phyloP scores from a whole-genome alignment of 92 coral and sea anemone species.

The Porites cylindrica region DNA sequence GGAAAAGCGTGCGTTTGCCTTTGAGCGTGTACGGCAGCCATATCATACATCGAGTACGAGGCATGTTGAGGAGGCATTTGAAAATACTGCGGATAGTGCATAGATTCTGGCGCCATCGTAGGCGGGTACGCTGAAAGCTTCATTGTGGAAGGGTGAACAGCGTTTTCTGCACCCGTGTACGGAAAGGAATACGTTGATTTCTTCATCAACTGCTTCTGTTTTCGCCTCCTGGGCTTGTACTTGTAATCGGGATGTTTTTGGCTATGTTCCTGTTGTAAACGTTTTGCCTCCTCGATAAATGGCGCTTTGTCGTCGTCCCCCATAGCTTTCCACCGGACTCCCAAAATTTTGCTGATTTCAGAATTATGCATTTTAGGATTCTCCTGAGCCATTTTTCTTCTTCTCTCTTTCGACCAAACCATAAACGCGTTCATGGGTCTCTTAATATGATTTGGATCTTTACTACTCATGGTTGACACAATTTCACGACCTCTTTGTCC shows the following conservation, averaged over 20 bases:
- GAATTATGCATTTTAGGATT: slow-evolving; percentile 98
- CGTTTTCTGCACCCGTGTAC: slow-evolving; percentile 75
- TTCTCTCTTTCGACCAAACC: slow-evolving; percentile 96
- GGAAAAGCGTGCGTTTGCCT: slow-evolving; percentile 76
- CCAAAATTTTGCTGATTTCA: slow-evolving; percentile 96
- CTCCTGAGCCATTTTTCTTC: slow-evolving; percentile 88
- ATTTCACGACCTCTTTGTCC: slow-evolving; percentile 66
- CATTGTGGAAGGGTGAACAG: slow-evolving; percentile 81
- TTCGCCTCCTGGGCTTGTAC: slow-evolving; percentile 96
- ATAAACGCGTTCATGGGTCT: slow-evolving; percentile 99
- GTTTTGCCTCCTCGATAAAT: slow-evolving; percentile 93
- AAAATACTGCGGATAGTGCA: slow-evolving; percentile 89
- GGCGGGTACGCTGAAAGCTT: slow-evolving; percentile 91
- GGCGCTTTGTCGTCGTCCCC: slow-evolving; percentile 86
- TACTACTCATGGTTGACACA: slow-evolving; percentile 78
- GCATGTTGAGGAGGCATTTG: slow-evolving; percentile 84
- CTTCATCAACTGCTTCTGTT: slow-evolving; percentile 94
- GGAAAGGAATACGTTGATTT: slow-evolving; percentile 92
- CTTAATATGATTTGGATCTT: slow-evolving; percentile 91
- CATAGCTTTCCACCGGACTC: slow-evolving; percentile 88
- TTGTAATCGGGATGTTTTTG: slow-evolving; percentile 95
- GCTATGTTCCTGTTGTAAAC: slow-evolving; percentile 95
- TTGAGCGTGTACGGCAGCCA: slow-evolving; percentile 84
- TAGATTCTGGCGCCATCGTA: slow-evolving; percentile 86
- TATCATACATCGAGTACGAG: slow-evolving; percentile 87